Evolutionary conservation across 2,797 vertebrate species (phyloP).

Genomic region (Leuciscus waleckii): DNA sequence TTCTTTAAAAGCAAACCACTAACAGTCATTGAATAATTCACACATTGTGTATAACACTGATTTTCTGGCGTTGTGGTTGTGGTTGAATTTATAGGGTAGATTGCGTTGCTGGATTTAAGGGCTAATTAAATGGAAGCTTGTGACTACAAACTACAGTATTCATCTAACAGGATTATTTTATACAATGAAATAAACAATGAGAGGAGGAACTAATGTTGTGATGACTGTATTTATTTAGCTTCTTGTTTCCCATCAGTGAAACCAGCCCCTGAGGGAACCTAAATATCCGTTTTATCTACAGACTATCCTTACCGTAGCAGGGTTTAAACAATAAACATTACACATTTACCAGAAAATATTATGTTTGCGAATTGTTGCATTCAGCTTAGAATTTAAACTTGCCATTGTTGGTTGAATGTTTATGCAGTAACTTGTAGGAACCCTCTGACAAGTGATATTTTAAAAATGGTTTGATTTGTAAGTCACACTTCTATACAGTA

Average conservation of each 20-base stretch:
- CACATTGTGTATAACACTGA: not conserved
- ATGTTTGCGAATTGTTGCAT: conserved; percentile 65
- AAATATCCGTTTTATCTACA: conserved; percentile 72
- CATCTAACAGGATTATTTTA: conserved; percentile 44
- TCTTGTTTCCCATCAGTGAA: conserved; percentile 77
- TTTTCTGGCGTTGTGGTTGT: conserved; percentile 6
- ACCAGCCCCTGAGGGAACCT: conserved; percentile 65
- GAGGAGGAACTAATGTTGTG: conserved; percentile 75
- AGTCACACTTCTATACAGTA: conserved; percentile 53
- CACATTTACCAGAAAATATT: conserved; percentile 30
- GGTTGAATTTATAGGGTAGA: conserved; percentile 5
- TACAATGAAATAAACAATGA: conserved; percentile 76
- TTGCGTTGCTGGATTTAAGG: conserved; percentile 25
- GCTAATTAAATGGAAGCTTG: conserved; percentile 39
- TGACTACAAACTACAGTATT: conserved; percentile 55
- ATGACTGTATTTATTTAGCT: conserved; percentile 79
- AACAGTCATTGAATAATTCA: conserved; percentile 6
- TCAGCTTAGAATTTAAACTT: conserved; percentile 55
- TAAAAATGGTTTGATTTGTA: conserved; percentile 58
- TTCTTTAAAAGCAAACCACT: not conserved
- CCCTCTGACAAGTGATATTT: conserved; percentile 1
- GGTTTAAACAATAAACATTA: conserved; percentile 68
- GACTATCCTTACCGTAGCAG: conserved; percentile 69
- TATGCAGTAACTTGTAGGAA: conserved; percentile 8
- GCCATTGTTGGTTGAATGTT: conserved; percentile 18